A percentile compares a stretch with the other conserved stretches of the same genome.
Evolutionary conservation across 2,888 invertebrate species (phyloP).

Genomic region (Campaea margaritaria): DNA sequence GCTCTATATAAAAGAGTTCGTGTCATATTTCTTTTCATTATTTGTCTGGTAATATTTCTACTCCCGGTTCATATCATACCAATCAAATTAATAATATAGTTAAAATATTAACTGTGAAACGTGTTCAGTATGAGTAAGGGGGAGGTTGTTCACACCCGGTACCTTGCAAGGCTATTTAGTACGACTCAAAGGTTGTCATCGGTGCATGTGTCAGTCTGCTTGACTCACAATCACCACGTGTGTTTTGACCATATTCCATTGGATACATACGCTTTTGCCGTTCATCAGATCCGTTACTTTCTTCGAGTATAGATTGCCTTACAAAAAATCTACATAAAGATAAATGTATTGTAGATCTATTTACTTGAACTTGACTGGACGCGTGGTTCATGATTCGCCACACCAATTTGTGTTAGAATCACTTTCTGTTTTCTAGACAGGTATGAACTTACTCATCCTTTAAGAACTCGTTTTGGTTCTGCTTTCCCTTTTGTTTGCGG

Average conservation of each 20-base stretch:
- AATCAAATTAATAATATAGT: background rate
- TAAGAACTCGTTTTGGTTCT: slow-evolving; percentile 30
- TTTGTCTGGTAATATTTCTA: background rate
- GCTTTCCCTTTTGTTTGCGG: slow-evolving; percentile 32
- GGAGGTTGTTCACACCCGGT: slow-evolving; percentile 32
- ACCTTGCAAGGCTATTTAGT: slow-evolving; percentile 27
- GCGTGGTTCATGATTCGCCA: slow-evolving; percentile 25
- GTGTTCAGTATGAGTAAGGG: slow-evolving; percentile 11
- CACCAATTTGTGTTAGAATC: slow-evolving; percentile 31
- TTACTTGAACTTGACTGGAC: slow-evolving; percentile 16
- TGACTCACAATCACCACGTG: slow-evolving; percentile 37
- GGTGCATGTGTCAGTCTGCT: slow-evolving; percentile 20
- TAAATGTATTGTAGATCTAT: slow-evolving; percentile 4
- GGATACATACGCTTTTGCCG: slow-evolving; percentile 22
- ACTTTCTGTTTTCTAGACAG: slow-evolving; percentile 32
- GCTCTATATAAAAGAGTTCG: too few species aligned
- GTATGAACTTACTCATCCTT: slow-evolving; percentile 29
- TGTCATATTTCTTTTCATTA: too few species aligned
- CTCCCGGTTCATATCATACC: background rate
- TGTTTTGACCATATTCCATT: slow-evolving; percentile 32
- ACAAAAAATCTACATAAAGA: background rate
- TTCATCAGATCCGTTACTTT: slow-evolving; percentile 12
- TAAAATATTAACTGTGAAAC: too few species aligned
- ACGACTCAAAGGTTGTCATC: slow-evolving; percentile 26
- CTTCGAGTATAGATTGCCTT: background rate